These are phyloP conservation scores for Xestoiulus laeticollis DNA, from an alignment of 2,888 invertebrate genomes.

Conservation along the genomic window DNA sequence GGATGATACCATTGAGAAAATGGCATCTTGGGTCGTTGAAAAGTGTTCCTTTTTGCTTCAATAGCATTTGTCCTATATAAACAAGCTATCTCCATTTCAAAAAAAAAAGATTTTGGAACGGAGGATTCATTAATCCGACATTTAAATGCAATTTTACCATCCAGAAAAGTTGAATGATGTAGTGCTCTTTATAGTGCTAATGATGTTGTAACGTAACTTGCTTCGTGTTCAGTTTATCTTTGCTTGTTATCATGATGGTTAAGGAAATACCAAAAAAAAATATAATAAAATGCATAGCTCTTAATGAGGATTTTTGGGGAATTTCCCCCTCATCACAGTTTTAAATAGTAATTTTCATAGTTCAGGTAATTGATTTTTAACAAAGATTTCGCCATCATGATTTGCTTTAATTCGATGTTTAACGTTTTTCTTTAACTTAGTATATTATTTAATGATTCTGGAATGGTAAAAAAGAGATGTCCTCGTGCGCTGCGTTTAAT, in stretches of 20 bases:
- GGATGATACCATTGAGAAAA: not conserved
- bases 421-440: not conserved
- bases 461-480: not conserved
- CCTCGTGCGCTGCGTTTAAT: not conserved
- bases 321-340: not conserved
- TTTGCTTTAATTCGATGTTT: not conserved
- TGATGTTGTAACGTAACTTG: not conserved
- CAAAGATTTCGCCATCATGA: not conserved
- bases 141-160: conserved; percentile 38
- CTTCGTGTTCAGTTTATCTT: conserved; percentile 15
- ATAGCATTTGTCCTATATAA: conserved; percentile 38
- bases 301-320: not conserved
- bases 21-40: conserved; percentile 39
- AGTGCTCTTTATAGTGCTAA: not conserved
- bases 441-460: conserved; percentile 21
- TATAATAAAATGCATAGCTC: not conserved
- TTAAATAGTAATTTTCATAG: not conserved
- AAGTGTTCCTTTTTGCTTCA: conserved; percentile 43
- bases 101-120: conserved; percentile 36
- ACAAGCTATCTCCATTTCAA: conserved; percentile 10
- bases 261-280: not conserved
- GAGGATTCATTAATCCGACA: not conserved
- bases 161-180: conserved; percentile 17
- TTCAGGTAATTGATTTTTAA: not conserved
- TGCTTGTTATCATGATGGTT: not conserved